phyloP scores from a whole-genome alignment of 2,797 vertebrate genomes.

The Paratrypauchen microcephalus region DNA sequence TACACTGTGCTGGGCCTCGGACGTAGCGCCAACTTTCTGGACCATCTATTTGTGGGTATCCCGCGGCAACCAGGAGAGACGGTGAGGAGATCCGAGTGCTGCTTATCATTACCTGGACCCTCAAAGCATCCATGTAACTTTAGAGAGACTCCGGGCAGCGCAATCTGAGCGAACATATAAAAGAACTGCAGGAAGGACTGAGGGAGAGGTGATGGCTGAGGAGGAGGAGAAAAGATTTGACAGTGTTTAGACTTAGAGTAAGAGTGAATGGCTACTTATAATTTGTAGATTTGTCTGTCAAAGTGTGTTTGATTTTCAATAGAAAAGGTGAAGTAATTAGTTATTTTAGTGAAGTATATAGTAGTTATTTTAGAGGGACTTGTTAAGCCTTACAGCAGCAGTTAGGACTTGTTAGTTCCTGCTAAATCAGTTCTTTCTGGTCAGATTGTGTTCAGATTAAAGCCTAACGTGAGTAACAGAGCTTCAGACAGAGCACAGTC shows the following conservation, averaged over 20 bases:
- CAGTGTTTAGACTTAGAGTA: background rate
- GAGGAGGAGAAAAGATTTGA: background rate
- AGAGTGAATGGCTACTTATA: background rate
- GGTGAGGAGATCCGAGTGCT: constrained; percentile 66
- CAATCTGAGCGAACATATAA: background rate
- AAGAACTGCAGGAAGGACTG: background rate
- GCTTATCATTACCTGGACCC: constrained; percentile 1
- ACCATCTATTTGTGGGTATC: constrained; percentile 93
- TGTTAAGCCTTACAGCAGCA: no score
- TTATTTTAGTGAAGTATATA: no score
- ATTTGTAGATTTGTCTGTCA: background rate
- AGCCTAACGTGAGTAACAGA: no score
- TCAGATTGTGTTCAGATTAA: no score
- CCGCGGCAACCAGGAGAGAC: constrained; percentile 84
- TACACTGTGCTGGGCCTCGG: constrained; percentile 94
- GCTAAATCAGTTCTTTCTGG: no score
- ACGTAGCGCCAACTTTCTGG: constrained; percentile 95
- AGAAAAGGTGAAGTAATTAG: no score
- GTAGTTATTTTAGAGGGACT: no score
- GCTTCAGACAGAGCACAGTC: no score
- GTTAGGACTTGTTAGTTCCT: no score
- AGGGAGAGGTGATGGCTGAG: background rate
- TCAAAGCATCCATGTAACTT: background rate
- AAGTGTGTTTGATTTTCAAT: background rate
- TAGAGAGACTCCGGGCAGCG: background rate